phyloP scores from a whole-genome alignment of 2,888 invertebrate species.

The Iphiclides podalirius region DNA sequence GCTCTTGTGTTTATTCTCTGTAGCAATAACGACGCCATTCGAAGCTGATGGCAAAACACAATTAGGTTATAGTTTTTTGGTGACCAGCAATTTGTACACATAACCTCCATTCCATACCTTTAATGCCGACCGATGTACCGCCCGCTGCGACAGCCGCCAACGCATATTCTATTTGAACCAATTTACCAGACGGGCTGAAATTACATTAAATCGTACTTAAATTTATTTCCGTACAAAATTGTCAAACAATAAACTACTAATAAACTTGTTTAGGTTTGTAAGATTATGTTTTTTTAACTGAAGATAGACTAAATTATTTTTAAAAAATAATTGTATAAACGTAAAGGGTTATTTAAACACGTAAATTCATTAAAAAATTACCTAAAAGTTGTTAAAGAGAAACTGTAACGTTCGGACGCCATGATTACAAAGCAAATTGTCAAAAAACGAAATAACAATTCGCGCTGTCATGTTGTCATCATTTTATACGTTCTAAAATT shows the following conservation, averaged over 20 bases:
- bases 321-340: not conserved
- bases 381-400: conserved; percentile 91
- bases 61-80: not conserved
- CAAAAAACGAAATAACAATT: conserved; percentile 32
- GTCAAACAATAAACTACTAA: not conserved
- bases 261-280: not conserved
- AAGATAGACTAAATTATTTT: not conserved
- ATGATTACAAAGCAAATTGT: conserved; percentile 84
- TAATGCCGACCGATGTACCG: conserved; percentile 98
- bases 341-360: conserved; percentile 13
- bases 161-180: conserved; percentile 99
- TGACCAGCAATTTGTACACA: not conserved
- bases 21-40: conserved; percentile 98
- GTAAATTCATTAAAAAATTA: conserved; percentile 54
- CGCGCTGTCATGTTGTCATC: conserved; percentile 43
- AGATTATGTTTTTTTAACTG: not conserved
- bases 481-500: conserved; percentile 6
- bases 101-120: conserved; percentile 82
- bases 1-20: conserved; percentile 99
- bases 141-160: conserved; percentile 99
- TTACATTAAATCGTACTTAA: conserved; percentile 31
- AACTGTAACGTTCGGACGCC: conserved; percentile 98
- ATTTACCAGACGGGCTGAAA: conserved; percentile 97
- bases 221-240: not conserved
- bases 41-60: conserved; percentile 82